Evolutionary conservation across 35 echinoderm and acorn worm species (phyloP), one percentile per base, ranked within the genome.

Genomic region (Eucidaris tribuloides): DNA sequence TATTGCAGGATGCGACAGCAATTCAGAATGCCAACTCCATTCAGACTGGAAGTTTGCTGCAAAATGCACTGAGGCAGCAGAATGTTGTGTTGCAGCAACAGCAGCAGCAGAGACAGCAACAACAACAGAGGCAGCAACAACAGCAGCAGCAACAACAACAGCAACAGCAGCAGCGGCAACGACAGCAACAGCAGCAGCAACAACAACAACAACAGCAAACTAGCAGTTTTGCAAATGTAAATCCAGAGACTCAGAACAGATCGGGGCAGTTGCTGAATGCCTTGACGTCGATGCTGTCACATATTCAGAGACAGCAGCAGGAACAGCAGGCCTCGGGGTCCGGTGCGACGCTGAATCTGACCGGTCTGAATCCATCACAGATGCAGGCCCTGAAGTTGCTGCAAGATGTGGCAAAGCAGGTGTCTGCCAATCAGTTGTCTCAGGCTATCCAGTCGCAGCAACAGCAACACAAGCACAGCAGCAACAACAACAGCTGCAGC

Each of bases 321-420:
- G 31, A 49, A 30, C 84, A 87, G 27, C 36, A 81, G 36, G 76
- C 40, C 7, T 17, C 42, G 5, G 43, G 77, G 4, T 15, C n/a
- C 29, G 27, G 38, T 62, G 54, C 40, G 2, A 81, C 31, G 20
- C 41, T 59, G 3, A 41, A 43, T 49, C 60, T 80, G 15, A 61
- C 49, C 3, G 46, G 64, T 70, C 31, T 64, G 42, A 59, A 36
- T 50, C 23, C 23, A 5, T 18, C 79, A 30, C 89, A 92, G 55
- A 92, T 77, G 40, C 89, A 92, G 54, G 91, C 91, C 19, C 38
- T 88, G 5, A 89, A 84, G 18, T 29, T 82, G 31, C 61, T 88
- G 35, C 85, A 93, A 81, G 78, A 88, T 44, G 91, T 88, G 20
- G 85, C 91, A 5, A 83, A 79, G 20, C 79, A 87, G 46, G 84